Conservation (phyloP, 2,888 invertebrate genomes). For the Orthonevra nobilis region DNA sequence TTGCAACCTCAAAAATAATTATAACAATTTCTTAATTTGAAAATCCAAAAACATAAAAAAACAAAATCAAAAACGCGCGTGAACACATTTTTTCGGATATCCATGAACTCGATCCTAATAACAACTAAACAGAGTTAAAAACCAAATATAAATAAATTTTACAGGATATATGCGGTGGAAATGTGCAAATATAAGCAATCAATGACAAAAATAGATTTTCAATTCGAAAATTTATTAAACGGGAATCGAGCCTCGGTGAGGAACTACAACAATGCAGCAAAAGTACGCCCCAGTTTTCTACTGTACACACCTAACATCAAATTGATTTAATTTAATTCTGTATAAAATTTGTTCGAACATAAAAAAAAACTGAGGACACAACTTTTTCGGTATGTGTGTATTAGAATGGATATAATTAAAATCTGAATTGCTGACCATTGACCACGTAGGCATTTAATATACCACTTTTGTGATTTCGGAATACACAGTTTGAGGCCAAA, state of each 20-base stretch:
- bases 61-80: conserved; percentile 12
- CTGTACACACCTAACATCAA: background rate
- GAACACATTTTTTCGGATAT: background rate
- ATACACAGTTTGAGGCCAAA: background rate
- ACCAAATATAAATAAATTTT: conserved; percentile 53
- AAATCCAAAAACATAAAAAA: conserved; percentile 13
- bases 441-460: conserved; percentile 39
- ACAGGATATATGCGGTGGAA: conserved; percentile 39
- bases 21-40: conserved; percentile 35
- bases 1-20: conserved; percentile 27
- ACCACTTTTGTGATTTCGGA: conserved; percentile 18
- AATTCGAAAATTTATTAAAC: conserved; percentile 26
- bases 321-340: conserved; percentile 40
- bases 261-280: background rate
- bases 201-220: conserved; percentile 44
- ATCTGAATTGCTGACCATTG: conserved; percentile 12
- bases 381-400: no score
- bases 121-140: conserved; percentile 33
- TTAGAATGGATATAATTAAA: conserved; percentile 44
- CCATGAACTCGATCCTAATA: conserved; percentile 40
- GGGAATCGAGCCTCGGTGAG: background rate
- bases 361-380: background rate
- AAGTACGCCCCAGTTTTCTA: background rate
- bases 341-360: background rate
- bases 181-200: conserved; percentile 47